Evolutionary conservation across 1,140 invertebrate genomes (phyloP).

Genomic region (Bemisia tabaci): DNA sequence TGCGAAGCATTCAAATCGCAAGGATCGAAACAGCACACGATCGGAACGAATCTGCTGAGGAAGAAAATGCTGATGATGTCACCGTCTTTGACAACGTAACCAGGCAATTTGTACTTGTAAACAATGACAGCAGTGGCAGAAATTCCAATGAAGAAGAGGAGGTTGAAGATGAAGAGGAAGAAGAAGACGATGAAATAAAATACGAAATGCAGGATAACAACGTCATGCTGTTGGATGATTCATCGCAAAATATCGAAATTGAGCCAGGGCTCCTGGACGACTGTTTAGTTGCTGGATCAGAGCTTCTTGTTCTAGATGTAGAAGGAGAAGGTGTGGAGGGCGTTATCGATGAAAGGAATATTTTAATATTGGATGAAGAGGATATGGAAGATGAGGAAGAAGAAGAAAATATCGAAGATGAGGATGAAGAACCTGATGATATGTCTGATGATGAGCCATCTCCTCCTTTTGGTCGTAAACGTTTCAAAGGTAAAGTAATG

Average conservation of each 20-base stretch:
- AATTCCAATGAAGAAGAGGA: not conserved
- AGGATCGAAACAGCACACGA: not conserved
- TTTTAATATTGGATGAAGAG: conserved; percentile 32
- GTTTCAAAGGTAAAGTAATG: conserved; percentile 20
- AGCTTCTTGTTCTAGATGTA: conserved; percentile 20
- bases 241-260: not conserved
- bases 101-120: not conserved
- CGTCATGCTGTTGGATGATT: not conserved
- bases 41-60: not conserved
- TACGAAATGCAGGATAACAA: not conserved
- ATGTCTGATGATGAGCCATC: conserved; percentile 17
- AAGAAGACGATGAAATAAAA: not conserved
- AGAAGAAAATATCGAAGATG: conserved; percentile 19
- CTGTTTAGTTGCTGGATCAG: conserved; percentile 18
- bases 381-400: conserved; percentile 30
- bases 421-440: conserved; percentile 19
- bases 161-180: not conserved
- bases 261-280: conserved; percentile 19
- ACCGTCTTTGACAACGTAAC: not conserved
- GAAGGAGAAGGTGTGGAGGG: conserved; percentile 31
- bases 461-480: conserved; percentile 17
- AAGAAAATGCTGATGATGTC: not conserved
- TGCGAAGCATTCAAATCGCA: not conserved
- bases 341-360: conserved; percentile 23
- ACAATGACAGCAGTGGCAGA: not conserved